These are phyloP conservation scores for Chloroclystis v-ata DNA, from an alignment of 2,888 invertebrate species.

Conservation along the genomic window DNA sequence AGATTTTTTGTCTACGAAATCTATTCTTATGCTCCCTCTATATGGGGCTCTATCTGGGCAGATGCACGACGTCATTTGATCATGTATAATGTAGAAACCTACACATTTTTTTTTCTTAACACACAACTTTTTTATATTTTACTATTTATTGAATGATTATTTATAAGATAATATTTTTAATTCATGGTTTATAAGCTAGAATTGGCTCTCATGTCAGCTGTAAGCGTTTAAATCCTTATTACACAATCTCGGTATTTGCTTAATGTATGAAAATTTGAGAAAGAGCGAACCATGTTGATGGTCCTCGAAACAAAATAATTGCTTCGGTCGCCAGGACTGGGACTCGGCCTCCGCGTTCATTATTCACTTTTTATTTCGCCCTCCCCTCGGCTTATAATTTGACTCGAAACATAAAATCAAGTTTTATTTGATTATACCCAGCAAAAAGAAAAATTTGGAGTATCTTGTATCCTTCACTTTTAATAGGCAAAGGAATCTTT, in stretches of 20 bases:
- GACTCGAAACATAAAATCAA: constrained; percentile 77
- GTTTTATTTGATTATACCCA: constrained; percentile 75
- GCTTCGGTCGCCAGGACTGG: constrained; percentile 73
- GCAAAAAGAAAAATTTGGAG: constrained; percentile 59
- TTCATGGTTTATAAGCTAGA: constrained; percentile 50
- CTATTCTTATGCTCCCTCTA: no score
- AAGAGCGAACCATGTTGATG: constrained; percentile 77
- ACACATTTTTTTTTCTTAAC: no score
- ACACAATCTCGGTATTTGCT: constrained; percentile 75
- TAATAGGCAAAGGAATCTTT: constrained; percentile 57
- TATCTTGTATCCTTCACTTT: constrained; percentile 65
- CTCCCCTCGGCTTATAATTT: constrained; percentile 76
- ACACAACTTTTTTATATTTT: no score
- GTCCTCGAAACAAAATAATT: constrained; percentile 78
- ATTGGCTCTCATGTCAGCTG: constrained; percentile 58
- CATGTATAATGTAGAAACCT: no score
- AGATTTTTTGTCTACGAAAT: not conserved
- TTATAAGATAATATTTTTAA: not conserved
- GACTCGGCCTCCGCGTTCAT: constrained; percentile 74
- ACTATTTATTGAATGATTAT: no score
- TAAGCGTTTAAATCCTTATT: constrained; percentile 73
- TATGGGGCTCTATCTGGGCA: no score
- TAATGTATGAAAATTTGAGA: constrained; percentile 75
- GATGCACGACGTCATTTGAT: no score
- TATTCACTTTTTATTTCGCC: constrained; percentile 77